phyloP scores from a whole-genome alignment of 2,113 vertebrate species.

The Fregata magnificens region DNA sequence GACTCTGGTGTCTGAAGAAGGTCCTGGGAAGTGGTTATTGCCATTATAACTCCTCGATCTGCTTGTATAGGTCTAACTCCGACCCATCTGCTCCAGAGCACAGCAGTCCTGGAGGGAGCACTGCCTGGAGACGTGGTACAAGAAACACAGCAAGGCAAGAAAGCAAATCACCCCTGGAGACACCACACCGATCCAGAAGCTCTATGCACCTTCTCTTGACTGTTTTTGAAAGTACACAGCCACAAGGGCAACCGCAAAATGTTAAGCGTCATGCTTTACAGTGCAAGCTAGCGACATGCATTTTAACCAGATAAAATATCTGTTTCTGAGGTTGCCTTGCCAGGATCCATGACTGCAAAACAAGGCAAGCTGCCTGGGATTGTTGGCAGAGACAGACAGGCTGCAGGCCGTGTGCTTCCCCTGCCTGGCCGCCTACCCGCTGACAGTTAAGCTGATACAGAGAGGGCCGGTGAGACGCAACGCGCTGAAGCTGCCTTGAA shows the following conservation, averaged over 20 bases:
- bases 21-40: not conserved
- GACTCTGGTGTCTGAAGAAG: not conserved
- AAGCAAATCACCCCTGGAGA: not conserved
- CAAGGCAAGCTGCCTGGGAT: not conserved
- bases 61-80: not conserved
- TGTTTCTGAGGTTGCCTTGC: not conserved
- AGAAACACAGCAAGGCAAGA: not conserved
- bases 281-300: not conserved
- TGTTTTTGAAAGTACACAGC: not conserved
- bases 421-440: not conserved
- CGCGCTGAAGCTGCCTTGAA: not conserved
- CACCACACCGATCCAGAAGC: not conserved
- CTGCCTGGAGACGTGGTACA: not conserved
- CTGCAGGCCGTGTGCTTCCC: not conserved
- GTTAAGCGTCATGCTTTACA: not conserved
- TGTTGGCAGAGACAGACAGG: not conserved
- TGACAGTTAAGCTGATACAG: not conserved
- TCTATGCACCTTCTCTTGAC: not conserved
- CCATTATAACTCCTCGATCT: not conserved
- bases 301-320: not conserved
- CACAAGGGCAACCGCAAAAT: not conserved
- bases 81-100: not conserved
- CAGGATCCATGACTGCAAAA: not conserved
- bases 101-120: not conserved
- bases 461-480: not conserved